Conservation (phyloP, 2,888 invertebrate genomes). For the Cheilosia impressa region DNA sequence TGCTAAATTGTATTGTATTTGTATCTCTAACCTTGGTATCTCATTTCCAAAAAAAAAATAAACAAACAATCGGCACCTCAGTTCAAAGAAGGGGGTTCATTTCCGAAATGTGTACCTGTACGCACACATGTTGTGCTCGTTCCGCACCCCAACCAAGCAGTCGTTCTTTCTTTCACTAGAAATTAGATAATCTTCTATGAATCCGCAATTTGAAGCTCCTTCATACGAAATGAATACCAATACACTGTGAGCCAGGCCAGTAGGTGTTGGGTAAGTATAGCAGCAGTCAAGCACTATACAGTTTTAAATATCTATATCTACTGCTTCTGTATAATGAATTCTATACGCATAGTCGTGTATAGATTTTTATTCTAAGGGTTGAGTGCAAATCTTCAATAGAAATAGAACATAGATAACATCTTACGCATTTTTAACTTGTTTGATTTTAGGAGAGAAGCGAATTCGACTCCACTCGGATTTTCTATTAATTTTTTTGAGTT, state of each 20-base stretch:
- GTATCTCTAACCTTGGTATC: constrained; percentile 1
- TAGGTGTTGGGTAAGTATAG: neutral
- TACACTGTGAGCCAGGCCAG: too few species aligned
- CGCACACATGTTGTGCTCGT: neutral
- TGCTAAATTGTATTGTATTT: constrained; percentile 10
- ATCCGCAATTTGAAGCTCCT: too few species aligned
- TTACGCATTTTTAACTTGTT: constrained; percentile 30
- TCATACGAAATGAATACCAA: too few species aligned
- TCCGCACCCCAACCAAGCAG: too few species aligned
- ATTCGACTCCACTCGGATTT: constrained; percentile 11
- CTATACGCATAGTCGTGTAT: too few species aligned
- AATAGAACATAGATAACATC: neutral
- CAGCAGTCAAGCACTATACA: constrained; percentile 3
- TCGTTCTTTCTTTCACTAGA: too few species aligned
- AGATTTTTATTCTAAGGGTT: neutral
- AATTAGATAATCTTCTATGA: too few species aligned
- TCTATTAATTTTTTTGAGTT: constrained; percentile 28
- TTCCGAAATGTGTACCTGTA: neutral
- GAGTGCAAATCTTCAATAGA: neutral
- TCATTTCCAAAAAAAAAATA: neutral
- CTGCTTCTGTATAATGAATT: too few species aligned
- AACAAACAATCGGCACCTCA: too few species aligned
- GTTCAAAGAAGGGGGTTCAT: neutral
- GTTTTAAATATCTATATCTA: too few species aligned
- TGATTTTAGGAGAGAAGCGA: constrained; percentile 6